Base-by-base conservation (phyloP, 2,113 vertebrate species). In the Anas platyrhynchos region DNA sequence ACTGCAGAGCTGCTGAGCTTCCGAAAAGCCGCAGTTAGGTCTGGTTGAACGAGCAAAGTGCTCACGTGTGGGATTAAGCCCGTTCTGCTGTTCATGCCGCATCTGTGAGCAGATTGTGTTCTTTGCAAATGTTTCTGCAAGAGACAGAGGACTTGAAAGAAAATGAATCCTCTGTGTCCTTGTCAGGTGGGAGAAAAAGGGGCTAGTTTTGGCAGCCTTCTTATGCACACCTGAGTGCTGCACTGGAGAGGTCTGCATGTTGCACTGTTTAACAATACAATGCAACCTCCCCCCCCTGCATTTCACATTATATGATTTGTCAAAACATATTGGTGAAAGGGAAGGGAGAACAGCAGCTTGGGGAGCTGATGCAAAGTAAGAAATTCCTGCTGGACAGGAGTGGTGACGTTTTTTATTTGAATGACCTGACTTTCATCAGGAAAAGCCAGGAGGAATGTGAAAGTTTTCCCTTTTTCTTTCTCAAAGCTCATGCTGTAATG, bases 1-100 rank as follows among this genome's bases (percentile, higher is more conserved):
- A 52, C 74, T 87, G 81, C 87, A 87, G 91, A 92, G 46, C 38
- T 86, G 67, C 75, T 88, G 86, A 88, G 41, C n/a, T 71, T 84
- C 52, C 36, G 36, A 74, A 88, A 86, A 83, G 32, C 38, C 1
- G 13, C 54, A 77, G 48, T 80, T 58, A 73, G 32, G 69, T 54
- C 22, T 82, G 69, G 9, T 31, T 76, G 79, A 85, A 38, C 25
- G 68, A 83, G 52, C 43, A 63, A 72, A 68, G 13, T 29, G 9
- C 27, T 91, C 27, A 1, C 43, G 2, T 6, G 50, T 1, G 4
- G 14, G n/a, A 71, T 74, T 59, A 50, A 86, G 36, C 18, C 10
- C 26, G 10, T 58, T 86, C 71, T 69, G 20, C 59, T 1, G 1
- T 46, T 34, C 41, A 15, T 43, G n/a, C 6, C 13, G 25, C 25